phyloP scores from a whole-genome alignment of 2,797 vertebrate genomes.

The Megalops cyprinoides region DNA sequence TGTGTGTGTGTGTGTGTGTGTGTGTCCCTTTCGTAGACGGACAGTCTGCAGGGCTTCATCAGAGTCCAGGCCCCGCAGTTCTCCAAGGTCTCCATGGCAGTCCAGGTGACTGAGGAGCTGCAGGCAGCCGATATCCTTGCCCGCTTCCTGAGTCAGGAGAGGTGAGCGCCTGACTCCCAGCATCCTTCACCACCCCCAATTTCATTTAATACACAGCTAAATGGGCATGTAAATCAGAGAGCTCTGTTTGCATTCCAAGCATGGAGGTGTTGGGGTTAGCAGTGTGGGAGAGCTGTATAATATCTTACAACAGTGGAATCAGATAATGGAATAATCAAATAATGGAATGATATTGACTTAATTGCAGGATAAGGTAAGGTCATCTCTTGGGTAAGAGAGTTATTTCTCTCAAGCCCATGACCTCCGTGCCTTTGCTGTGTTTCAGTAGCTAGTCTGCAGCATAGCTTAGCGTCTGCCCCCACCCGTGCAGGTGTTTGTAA shows the following conservation, averaged over 20 bases:
- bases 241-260: no score
- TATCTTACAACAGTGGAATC: neutral
- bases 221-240: no score
- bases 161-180: conserved; percentile 70
- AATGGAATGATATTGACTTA: no score
- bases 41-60: conserved; percentile 87
- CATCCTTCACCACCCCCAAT: neutral
- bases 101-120: conserved; percentile 92
- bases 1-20: conserved; percentile 10
- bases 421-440: no score
- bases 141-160: conserved; percentile 92
- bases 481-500: neutral
- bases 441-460: no score
- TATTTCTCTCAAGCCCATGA: neutral
- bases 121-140: conserved; percentile 88
- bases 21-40: conserved; percentile 75
- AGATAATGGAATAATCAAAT: no score
- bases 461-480: no score
- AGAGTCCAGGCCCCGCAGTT: conserved; percentile 95
- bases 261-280: neutral
- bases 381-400: no score
- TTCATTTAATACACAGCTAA: no score
- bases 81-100: conserved; percentile 96
- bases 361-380: no score
- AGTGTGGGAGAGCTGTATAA: neutral